Base-by-base conservation (phyloP, 2,113 vertebrate species). In the Chloebia gouldiae region DNA sequence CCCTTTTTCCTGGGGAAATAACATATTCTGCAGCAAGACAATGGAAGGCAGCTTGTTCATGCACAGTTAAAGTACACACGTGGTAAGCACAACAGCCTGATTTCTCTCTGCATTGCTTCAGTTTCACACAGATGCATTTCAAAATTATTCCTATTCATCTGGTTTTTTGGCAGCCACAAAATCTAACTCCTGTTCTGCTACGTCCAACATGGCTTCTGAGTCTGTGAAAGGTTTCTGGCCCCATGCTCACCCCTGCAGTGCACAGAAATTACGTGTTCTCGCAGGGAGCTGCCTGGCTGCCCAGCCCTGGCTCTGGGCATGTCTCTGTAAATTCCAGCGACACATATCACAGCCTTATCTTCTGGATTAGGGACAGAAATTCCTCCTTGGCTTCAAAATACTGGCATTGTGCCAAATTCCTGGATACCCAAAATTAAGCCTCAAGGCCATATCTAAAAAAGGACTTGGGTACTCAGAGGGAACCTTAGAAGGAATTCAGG, bases 1-100 rank as follows among this genome's bases (percentile, higher is more conserved):
- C 65, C 49, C 39, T 81, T 83, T 83, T 90, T 96, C 69, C 92
- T 88, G 82, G 54, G 70, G 90, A 96, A 91, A 94, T 69, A 80
- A 82, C 60, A 54, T 31, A 27, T 71, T 96, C 83, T 90, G 49
- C 64, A 81, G 80, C 51, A 84, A 78, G 60, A 71, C 72, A 86
- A 81, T 75, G 75, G 68, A 44, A 42, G 2, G 5, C 76, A 63
- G 79, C 24, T 86, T 88, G 51, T n/a, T 78, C 2, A 0, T 33
- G 53, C 33, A 6, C 14, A 27, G 56, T 50, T 88, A 33, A 94
- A 88, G 42, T 20, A 16, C 66, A 59, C 84, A 51, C 9, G 2
- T 68, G 60, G 42, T 40, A n/a, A 94, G 45, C 24, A 80, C 30
- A 63, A 7, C 63, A 77, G 51, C 47, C 35, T 75, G 64, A 75